These are phyloP conservation scores for Oncorhynchus kisutch DNA, from an alignment of 2,113 vertebrate genomes.

Conservation along the genomic window DNA sequence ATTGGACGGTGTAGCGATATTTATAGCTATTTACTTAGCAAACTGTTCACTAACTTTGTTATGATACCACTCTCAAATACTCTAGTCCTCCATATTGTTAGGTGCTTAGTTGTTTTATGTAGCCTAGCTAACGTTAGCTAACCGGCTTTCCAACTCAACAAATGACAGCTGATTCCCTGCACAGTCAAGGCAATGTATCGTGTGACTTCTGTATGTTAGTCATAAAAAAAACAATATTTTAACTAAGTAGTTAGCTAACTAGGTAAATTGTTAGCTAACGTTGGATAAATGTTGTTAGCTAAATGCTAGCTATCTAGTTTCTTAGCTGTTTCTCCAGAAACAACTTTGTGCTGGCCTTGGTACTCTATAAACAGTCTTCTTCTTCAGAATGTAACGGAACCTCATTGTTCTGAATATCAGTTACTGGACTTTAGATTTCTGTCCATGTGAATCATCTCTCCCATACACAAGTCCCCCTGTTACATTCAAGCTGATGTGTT, in stretches of 20 bases:
- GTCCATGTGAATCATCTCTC: not conserved
- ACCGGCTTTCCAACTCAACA: slow-evolving; percentile 21
- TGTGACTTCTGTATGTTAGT: not conserved
- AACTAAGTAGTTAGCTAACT: too few species aligned
- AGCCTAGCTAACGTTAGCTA: not conserved
- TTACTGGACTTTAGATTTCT: not conserved
- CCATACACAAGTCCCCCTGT: not conserved
- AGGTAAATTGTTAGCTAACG: too few species aligned
- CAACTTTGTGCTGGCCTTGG: not conserved
- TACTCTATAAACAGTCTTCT: not conserved
- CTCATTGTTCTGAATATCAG: not conserved
- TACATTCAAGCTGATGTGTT: not conserved
- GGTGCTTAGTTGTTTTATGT: not conserved
- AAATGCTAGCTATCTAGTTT: not conserved
- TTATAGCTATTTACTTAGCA: not conserved
- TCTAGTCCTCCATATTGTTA: not conserved
- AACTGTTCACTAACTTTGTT: too few species aligned
- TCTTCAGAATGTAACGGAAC: not conserved
- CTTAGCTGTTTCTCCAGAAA: not conserved
- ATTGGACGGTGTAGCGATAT: not conserved
- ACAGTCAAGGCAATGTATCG: not conserved
- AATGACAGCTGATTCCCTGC: not conserved
- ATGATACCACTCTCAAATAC: too few species aligned
- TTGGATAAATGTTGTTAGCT: not conserved
- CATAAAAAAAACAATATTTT: not conserved